These are phyloP conservation scores for Caenorhabditis imperialis DNA, from an alignment of 2,888 invertebrate species.

Conservation along the genomic window DNA sequence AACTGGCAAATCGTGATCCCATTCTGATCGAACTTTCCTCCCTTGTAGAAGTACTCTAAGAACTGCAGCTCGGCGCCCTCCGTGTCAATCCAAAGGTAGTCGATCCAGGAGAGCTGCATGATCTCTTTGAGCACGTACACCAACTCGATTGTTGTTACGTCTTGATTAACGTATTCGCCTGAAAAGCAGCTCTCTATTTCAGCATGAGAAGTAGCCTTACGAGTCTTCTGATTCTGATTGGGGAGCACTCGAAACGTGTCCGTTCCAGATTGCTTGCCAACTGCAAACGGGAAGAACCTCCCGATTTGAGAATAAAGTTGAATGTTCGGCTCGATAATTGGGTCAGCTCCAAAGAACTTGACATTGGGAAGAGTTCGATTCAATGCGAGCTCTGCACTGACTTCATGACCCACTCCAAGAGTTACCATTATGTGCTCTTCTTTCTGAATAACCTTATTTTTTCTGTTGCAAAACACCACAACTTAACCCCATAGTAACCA, in stretches of 20 bases:
- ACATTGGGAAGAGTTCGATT: constrained; percentile 26
- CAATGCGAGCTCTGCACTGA: constrained; percentile 14
- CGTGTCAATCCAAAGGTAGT: constrained; percentile 49
- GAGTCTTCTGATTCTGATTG: constrained; percentile 43
- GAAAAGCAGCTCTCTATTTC: not conserved
- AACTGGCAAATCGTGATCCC: constrained; percentile 54
- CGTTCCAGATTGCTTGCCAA: constrained; percentile 31
- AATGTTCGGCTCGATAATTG: constrained; percentile 49
- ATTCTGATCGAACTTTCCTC: constrained; percentile 43
- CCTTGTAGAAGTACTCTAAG: constrained; percentile 41
- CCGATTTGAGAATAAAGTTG: constrained; percentile 47
- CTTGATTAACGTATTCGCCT: constrained; percentile 28
- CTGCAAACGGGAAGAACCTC: constrained; percentile 50
- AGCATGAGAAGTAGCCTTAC: not conserved
- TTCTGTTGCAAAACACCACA: not conserved
- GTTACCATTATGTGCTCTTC: constrained; percentile 22
- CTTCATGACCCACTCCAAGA: constrained; percentile 38
- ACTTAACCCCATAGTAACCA: no score
- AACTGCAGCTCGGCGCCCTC: constrained; percentile 50
- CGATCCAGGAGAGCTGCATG: constrained; percentile 31
- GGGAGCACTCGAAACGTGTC: constrained; percentile 26
- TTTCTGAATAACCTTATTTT: not conserved
- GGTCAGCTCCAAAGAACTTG: constrained; percentile 54
- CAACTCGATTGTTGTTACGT: constrained; percentile 48
- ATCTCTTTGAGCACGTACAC: constrained; percentile 35